Base-by-base conservation (phyloP, 2,797 vertebrate genomes). In the Mormyrus proboscirostris region DNA sequence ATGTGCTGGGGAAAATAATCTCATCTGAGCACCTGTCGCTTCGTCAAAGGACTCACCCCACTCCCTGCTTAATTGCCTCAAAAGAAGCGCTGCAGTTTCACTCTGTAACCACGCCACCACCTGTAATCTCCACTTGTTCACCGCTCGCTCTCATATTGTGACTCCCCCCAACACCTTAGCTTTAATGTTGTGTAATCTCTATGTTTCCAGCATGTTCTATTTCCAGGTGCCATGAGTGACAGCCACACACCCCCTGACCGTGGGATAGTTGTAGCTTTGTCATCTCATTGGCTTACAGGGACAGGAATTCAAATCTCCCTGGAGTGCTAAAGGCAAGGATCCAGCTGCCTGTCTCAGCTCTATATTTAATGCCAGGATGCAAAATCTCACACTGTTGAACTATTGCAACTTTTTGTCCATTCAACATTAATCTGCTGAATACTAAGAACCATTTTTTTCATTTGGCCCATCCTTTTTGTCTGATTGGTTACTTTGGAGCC, bases 181-280 rank as follows among this genome's bases (percentile, higher is more conserved):
- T 86, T 86, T 89, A 89, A 86, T 86, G 59, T 69, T 89, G 82
- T 51, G 83, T 86, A 86, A 89, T 89, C 88, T 86, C 83, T 29
- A 33, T 86, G 88, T 86, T 86, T 86, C 57, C 88, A 89, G 88
- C 79, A 51, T 85, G 79, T 89, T 89, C 88, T 89, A 89, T 89
- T 89, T 85, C n/a, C 47, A 89, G 82, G 79, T 79, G 19, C n/a
- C 16, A 0, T 85, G 88, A 65, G 79, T 89, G 82, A 89, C 79
- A 83, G 25, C 33, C 51, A 50, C 83, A 51, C 83, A 25, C 83
- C 50, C 85, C 25, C 85, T 50, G 79, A 47, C 41, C 19, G 29
- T 44, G 57, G 79, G 82, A 55, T n/a, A 79, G 47, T 53, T 83
- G 82, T 53, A 89, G 79, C 55, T 49, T 25, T 85, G 79, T 84